Evolutionary conservation across 2,113 vertebrate genomes (phyloP), one percentile per base, ranked within the genome.

Genomic region (Hippocampus abdominalis): DNA sequence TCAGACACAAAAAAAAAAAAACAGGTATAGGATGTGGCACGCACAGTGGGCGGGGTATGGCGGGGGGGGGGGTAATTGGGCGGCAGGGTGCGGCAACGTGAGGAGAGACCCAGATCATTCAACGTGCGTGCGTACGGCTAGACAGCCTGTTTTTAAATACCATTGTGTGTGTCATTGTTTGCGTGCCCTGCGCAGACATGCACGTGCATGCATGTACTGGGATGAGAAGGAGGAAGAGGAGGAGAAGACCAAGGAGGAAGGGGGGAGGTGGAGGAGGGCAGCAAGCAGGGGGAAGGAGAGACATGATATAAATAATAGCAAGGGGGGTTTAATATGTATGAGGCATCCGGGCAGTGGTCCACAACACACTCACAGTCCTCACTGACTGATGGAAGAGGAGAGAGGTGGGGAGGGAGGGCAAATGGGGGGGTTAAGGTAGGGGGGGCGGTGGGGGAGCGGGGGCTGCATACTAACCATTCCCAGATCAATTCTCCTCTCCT

Each of bases 261-360:
- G 77, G 72, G 62, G 68, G 40, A 1, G 74, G 60, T n/a, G 54
- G 68, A 44, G 66, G 81, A 51, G 81, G 84, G 83, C 72, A 76
- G 81, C 48, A 44, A 76, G 74, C 78, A 84, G 81, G 78, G 54
- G 83, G 80, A 81, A 82, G 81, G 81, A 87, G 87, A 90, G 91
- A 87, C 88, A 89, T 91, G 89, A 90, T 92, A 93, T 93, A 92
- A 92, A 93, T 92, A 92, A 93, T 92, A 92, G 91, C 88, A 89
- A 46, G 86, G 84, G 86, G 88, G 87, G 85, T 92, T 93, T 93
- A 92, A 93, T 92, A 93, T 93, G 91, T 93, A 93, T 93, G 91
- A 93, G 91, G 89, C 84, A 88, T 92, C 90, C 84, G 88, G 92
- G 90, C 90, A 92, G 92, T 90, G 89, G 91, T 91, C 92, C 91